Evolutionary conservation across 2,888 invertebrate genomes (phyloP).

Genomic region (Eledone cirrhosa): DNA sequence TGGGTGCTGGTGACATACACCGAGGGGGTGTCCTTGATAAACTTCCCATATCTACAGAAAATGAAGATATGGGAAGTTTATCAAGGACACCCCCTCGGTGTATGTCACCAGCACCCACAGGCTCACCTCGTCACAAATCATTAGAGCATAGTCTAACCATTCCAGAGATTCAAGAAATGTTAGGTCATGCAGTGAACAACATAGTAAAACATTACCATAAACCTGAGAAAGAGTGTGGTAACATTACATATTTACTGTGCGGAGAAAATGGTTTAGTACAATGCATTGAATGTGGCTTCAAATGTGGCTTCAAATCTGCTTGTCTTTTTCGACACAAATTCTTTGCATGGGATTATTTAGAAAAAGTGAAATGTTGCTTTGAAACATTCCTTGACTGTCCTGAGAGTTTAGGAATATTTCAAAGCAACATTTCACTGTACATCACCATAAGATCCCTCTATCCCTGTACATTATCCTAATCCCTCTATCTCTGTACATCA

Average conservation of each 20-base stretch:
- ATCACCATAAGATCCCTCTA: too few species aligned
- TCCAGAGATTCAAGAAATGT: constrained; percentile 77
- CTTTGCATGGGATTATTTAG: constrained; percentile 98
- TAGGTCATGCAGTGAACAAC: constrained; percentile 92
- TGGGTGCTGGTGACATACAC: constrained; percentile 66
- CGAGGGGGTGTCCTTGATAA: constrained; percentile 68
- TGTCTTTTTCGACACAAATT: constrained; percentile 88
- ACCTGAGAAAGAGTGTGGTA: constrained; percentile 77
- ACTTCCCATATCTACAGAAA: constrained; percentile 66
- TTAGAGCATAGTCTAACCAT: constrained; percentile 38
- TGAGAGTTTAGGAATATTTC: constrained; percentile 53
- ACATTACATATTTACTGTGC: constrained; percentile 88
- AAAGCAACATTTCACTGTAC: too few species aligned
- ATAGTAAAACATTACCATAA: constrained; percentile 97
- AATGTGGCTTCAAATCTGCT: constrained; percentile 93
- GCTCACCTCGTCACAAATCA: constrained; percentile 16
- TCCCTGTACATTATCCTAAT: too few species aligned
- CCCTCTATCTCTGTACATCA: too few species aligned
- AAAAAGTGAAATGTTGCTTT: constrained; percentile 69
- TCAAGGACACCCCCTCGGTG: constrained; percentile 69
- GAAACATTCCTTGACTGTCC: constrained; percentile 63
- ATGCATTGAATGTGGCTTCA: constrained; percentile 91
- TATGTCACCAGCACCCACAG: constrained; percentile 62
- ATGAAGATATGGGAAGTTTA: constrained; percentile 68
- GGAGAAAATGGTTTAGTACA: constrained; percentile 94